Evolutionary conservation across 1,140 invertebrate species (phyloP), one percentile per base, ranked within the genome.

Genomic region (Pseudomyrmex cubaensis): DNA sequence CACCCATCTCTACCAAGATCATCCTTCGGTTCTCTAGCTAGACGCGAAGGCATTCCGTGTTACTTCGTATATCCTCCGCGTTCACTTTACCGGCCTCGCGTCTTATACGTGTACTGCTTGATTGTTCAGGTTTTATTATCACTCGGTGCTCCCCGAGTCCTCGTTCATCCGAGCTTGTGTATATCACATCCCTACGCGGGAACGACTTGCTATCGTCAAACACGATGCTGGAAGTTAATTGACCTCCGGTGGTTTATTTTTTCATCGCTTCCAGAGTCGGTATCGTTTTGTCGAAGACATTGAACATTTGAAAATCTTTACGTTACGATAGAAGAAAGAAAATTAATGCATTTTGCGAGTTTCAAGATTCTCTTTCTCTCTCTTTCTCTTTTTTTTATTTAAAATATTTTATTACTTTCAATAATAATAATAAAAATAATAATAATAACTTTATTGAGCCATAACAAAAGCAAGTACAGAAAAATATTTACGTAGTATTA

Each of bases 61-160:
- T 66, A 64, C 22, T 82, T 73, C 85, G 61, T 62, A 69, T 77
- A 77, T 78, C 59, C 66, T 52, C 35, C 17, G n/a, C 61, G 48
- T 83, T 67, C 63, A 75, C 52, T 84, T 76, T 75, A 80, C 74
- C 82, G 13, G 25, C 22, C 54, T 48, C 44, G 46, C 52, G 57
- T 83, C 72, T 85, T 89, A 90, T 88, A 85, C 86, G 82, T 83
- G 78, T 83, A 76, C 63, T 73, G 72, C 83, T 92, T 92, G 91
- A 92, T 92, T 90, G 91, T 90, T 88, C 91, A 85, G 88, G 83
- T 92, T 92, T 92, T 92, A 92, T 92, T 92, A 92, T 92, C 90
- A 91, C 91, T 92, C 88, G 82, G 85, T 67, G 84, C 77, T 88
- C 85, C 83, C 84, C 22, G 76, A 85, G 83, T 85, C 66, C 85